These are phyloP conservation scores for Clostera curtula DNA, from an alignment of 2,888 invertebrate species.

Conservation along the genomic window DNA sequence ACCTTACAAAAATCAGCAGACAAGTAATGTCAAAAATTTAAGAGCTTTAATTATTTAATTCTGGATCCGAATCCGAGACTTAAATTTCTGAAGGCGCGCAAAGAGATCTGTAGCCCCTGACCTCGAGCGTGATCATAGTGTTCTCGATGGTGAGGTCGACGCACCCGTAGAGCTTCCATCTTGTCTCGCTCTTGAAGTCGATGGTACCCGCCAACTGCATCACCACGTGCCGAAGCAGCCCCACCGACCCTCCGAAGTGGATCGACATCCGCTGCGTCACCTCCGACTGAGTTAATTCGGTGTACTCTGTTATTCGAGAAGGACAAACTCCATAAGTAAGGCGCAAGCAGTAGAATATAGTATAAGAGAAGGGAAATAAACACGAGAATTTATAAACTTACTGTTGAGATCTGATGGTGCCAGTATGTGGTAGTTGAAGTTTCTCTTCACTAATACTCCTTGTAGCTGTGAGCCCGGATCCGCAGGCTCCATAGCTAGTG, in stretches of 20 bases:
- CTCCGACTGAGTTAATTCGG: conserved; percentile 94
- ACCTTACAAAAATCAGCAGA: no score
- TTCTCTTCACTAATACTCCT: conserved; percentile 96
- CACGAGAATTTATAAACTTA: conserved; percentile 46
- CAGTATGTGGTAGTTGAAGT: conserved; percentile 98
- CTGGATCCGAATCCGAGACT: no score
- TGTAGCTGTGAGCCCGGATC: conserved; percentile 86
- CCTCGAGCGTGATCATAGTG: conserved; percentile 89
- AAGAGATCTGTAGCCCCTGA: no score
- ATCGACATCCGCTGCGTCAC: conserved; percentile 95
- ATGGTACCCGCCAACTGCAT: conserved; percentile 85
- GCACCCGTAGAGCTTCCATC: conserved; percentile 86
- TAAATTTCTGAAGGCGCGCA: no score
- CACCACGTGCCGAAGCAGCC: conserved; percentile 83
- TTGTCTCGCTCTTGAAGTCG: conserved; percentile 79
- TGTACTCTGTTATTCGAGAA: conserved; percentile 81
- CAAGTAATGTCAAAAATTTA: no score
- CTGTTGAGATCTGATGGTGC: conserved; percentile 93
- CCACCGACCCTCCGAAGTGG: conserved; percentile 85
- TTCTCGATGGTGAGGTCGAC: conserved; percentile 88
- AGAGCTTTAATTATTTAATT: no score
- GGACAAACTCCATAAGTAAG: not conserved
- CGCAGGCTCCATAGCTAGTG: conserved; percentile 88
- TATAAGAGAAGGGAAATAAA: not conserved
- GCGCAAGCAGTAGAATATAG: not conserved